phyloP scores from a whole-genome alignment of 2,797 vertebrate genomes.

The Spatula clypeata region DNA sequence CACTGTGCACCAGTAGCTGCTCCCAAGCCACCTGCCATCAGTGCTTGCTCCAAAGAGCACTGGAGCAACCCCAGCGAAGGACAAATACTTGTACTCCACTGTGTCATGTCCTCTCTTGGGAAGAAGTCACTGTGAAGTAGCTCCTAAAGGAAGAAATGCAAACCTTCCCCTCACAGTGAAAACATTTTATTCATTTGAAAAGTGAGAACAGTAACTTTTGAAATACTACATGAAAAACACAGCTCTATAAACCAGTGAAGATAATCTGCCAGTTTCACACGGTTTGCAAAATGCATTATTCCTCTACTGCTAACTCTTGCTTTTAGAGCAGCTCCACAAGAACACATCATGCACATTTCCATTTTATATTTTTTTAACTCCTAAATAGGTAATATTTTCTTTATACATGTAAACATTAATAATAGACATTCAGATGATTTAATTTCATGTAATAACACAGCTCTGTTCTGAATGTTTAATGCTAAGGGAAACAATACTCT shows the following conservation, averaged over 20 bases:
- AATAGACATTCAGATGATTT: not conserved
- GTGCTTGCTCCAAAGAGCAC: not conserved
- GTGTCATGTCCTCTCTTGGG: not conserved
- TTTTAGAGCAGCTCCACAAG: not conserved
- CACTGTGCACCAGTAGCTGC: not conserved
- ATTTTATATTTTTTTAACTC: not conserved
- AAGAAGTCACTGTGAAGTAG: not conserved
- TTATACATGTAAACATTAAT: not conserved
- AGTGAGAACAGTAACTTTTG: not conserved
- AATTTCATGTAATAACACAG: not conserved
- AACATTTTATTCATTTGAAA: not conserved
- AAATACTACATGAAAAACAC: not conserved
- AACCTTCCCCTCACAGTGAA: not conserved
- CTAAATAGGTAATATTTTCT: not conserved
- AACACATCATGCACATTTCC: fast-evolving
- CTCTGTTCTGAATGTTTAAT: not conserved
- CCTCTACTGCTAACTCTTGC: not conserved
- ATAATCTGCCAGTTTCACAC: not conserved
- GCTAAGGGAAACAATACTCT: not conserved
- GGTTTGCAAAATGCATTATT: not conserved
- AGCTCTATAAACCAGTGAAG: not conserved
- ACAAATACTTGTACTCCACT: not conserved
- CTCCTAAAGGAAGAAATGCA: not conserved
- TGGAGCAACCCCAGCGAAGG: fast-evolving
- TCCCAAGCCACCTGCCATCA: fast-evolving